Evolutionary conservation across 2,888 invertebrate genomes (phyloP).

Genomic region (Podabrus alpinus): DNA sequence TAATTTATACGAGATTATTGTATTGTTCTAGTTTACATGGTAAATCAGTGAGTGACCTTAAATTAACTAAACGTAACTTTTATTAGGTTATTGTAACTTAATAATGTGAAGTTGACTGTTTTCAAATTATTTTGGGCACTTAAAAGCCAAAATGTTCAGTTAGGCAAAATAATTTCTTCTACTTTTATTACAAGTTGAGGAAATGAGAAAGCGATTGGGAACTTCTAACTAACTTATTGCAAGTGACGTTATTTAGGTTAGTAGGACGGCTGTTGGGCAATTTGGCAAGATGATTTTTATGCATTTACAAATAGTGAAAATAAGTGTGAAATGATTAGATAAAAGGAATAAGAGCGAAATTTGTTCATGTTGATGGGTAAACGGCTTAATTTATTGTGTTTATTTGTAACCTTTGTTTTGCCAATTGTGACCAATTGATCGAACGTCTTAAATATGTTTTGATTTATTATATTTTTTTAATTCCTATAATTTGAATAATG

Average conservation of each 20-base stretch:
- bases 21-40: neutral
- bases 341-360: neutral
- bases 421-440: too few relatives aligned
- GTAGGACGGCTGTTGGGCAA: constrained; percentile 37
- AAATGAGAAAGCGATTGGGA: constrained; percentile 15
- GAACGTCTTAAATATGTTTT: neutral
- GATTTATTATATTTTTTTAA: neutral
- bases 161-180: constrained; percentile 19
- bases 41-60: neutral
- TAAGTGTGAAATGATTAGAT: neutral
- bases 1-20: neutral
- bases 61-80: neutral
- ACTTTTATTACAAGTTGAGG: constrained; percentile 17
- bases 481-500: neutral
- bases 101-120: neutral
- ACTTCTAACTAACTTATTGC: constrained; percentile 2
- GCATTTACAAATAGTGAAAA: constrained; percentile 15
- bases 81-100: neutral
- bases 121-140: neutral
- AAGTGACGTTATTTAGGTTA: constrained; percentile 36
- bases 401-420: too few relatives aligned
- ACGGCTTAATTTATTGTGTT: neutral
- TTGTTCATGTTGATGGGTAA: neutral
- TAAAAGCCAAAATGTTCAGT: neutral
- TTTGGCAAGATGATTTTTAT: constrained; percentile 32